These are phyloP conservation scores for Brachyistius frenatus DNA, from an alignment of 2,113 vertebrate genomes.

Conservation along the genomic window DNA sequence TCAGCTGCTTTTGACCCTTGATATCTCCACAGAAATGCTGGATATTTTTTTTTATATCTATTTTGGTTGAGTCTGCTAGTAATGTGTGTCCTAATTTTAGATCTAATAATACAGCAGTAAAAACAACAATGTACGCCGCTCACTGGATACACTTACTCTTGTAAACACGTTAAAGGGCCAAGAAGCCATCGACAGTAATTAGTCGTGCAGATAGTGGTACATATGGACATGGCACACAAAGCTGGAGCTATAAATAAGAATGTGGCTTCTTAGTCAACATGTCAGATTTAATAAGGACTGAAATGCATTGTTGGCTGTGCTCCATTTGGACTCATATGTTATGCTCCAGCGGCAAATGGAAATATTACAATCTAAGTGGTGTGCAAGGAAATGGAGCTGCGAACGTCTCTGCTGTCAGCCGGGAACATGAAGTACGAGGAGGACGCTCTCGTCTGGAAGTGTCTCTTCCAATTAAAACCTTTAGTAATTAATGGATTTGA, in stretches of 20 bases:
- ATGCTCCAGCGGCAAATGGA: slow-evolving; percentile 40
- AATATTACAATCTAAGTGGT: slow-evolving; percentile 1
- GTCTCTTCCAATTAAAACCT: background rate
- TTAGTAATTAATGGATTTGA: slow-evolving; percentile 1
- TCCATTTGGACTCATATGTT: slow-evolving; percentile 45
- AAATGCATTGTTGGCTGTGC: slow-evolving; percentile 37
- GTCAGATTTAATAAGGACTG: slow-evolving; percentile 50
- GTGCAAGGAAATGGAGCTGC: background rate
- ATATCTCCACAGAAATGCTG: background rate
- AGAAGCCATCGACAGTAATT: slow-evolving; percentile 33
- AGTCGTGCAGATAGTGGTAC: background rate
- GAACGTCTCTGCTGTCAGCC: slow-evolving; percentile 12
- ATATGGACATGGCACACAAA: slow-evolving; percentile 26
- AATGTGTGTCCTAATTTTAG: background rate
- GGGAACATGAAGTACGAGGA: background rate
- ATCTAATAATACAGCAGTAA: background rate
- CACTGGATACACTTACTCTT: background rate
- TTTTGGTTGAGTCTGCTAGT: background rate
- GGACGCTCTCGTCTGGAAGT: background rate
- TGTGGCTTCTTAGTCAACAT: slow-evolving; percentile 25
- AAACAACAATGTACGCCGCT: background rate
- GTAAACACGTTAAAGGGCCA: slow-evolving; percentile 22
- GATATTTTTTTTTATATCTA: background rate
- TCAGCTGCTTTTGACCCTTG: background rate
- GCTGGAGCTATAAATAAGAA: slow-evolving; percentile 62